phyloP scores from a whole-genome alignment of 2,797 vertebrate genomes.

The Prionace glauca region DNA sequence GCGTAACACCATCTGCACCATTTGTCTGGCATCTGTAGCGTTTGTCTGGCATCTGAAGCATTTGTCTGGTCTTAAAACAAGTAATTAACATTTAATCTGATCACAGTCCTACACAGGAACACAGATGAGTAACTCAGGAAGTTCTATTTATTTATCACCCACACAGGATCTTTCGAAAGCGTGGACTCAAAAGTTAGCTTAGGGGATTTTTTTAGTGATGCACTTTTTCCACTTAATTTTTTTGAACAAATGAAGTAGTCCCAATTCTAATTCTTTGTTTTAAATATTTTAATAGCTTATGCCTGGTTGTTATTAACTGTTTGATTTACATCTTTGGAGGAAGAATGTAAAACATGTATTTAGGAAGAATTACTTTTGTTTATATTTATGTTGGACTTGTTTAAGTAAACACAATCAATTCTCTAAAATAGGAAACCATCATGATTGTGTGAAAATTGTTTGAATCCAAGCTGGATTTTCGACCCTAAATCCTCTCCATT shows the following conservation, averaged over 20 bases:
- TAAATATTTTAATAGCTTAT: background rate
- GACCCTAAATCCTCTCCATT: no score
- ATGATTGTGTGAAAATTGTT: background rate
- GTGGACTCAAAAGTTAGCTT: background rate
- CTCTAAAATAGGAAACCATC: background rate
- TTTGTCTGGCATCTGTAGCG: background rate
- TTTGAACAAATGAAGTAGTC: background rate
- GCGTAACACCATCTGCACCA: background rate
- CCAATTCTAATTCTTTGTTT: slow-evolving; percentile 2
- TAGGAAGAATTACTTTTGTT: background rate
- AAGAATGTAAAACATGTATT: background rate
- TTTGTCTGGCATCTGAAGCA: background rate
- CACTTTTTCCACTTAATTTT: slow-evolving; percentile 27
- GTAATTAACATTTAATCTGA: slow-evolving; percentile 18
- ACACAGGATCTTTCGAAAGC: slow-evolving; percentile 11
- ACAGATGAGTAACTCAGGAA: background rate
- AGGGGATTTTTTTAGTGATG: background rate
- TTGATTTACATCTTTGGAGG: background rate
- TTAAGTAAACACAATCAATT: background rate
- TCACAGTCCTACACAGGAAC: background rate
- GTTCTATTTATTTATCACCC: slow-evolving; percentile 20
- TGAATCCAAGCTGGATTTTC: background rate
- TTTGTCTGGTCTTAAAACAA: background rate
- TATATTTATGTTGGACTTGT: background rate
- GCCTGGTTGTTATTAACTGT: background rate